Base-by-base conservation (phyloP, 2,888 invertebrate genomes). In the Phrixothrix hirtus region DNA sequence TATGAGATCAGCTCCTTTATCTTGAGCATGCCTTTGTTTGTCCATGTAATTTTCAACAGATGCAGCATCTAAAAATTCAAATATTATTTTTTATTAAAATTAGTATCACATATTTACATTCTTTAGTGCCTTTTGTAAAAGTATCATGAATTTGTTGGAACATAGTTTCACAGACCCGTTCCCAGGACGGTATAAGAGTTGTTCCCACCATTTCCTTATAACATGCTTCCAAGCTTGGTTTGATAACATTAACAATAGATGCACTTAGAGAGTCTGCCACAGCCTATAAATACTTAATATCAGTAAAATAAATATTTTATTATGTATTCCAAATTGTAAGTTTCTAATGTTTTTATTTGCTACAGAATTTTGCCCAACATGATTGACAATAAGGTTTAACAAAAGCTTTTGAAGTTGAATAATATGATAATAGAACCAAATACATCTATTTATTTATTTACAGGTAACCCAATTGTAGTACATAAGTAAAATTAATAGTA, bases 111-210 rank as follows among this genome's bases (percentile, higher is more conserved):
- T 38, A 75, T 86, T 84, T 77, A 95, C 95, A 94, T 77, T 96
- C 95, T 71, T 87, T 88, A 4, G 95, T 92, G 43, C 97, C 97
- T 58, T 82, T 83, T 41, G 88, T 85, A 77, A 96, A 97, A 11
- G 89, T 84, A 39, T 90, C 88, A 72, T 94, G 93, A 47, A 97
- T 81, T 76, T 97, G 95, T 34, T 85, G 82, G 72, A 95, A 94
- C 82, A 97, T 88, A 69, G 85, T 85, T 66, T 87, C 86, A 63
- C 90, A 90, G 45, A 91, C 85, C 71, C 87, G 87, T 73, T 96
- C 95, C 81, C 94, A 89, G 21, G 87, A 84, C 1, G 96, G 95
- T 66, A 95, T 79, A 34, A 94, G 79, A 58, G 85, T 83, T 58
- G 84, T 85, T 32, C 84, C 80, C 69, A 95, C 85, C 15, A 89